Evolutionary conservation across 2,797 vertebrate species (phyloP), one percentile per base, ranked within the genome.

Genomic region (Loriculus beryllinus): DNA sequence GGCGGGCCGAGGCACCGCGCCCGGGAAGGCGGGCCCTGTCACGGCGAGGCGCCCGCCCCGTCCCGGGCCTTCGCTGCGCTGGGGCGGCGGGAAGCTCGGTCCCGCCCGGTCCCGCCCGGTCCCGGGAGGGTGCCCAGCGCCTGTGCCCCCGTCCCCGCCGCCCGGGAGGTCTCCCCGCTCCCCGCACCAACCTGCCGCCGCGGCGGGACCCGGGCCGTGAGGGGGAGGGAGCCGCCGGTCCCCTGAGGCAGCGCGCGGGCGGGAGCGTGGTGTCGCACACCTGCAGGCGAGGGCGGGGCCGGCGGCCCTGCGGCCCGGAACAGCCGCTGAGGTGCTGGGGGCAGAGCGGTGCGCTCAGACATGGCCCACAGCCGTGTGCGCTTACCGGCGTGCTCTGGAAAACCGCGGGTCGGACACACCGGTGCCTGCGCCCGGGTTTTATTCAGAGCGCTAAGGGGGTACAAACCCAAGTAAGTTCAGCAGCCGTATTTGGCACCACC

Each of bases 401-500:
- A 48, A 31, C 15, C 3, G 47, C 19, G 42, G 10, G 26, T 67
- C 33, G 39, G 57, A 65, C 29, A 88, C 14, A 7, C 6, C 3
- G 33, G 51, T 51, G 68, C 56, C 51, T 67, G 59, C 51, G 23
- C n/a, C 29, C 22, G 42, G 29, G 26, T 12, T 94, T 90, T 92
- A 91, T 81, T 91, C 51, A 48, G 26, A n/a, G 40, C 29, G 39
- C 13, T 70, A 45, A 12, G 1, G 57, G 12, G 48, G 54, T 60
- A 82, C 68, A 48, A 19, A 86, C 28, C 22, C 56, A 39, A n/a
- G n/a, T n/a, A n/a, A 69, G 60, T 28, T 29, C 40, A 60, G 48
- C 45, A 87, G 75, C 9, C 13, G 62, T 5, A 6, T 7, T 10
- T 0, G 1, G 40, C 37, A 64, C n/a, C 8, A 5, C 17, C 20